Conservation (phyloP, 1,140 invertebrate genomes). For the Diabrotica undecimpunctata region DNA sequence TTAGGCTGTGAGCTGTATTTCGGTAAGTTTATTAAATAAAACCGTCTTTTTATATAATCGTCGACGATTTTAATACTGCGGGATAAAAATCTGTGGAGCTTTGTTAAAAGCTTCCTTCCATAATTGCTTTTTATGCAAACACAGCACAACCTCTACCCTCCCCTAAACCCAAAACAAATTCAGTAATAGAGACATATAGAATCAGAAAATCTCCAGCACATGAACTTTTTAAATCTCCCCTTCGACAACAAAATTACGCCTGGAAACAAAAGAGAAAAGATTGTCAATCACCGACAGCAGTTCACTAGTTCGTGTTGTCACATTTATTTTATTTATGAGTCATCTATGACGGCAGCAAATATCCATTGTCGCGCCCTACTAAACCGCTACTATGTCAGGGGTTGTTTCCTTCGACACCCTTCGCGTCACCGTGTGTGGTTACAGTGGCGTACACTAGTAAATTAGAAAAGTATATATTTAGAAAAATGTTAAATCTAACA, state of each 20-base stretch:
- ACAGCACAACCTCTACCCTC: too few relatives aligned
- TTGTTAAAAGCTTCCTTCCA: too few relatives aligned
- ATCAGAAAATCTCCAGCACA: not conserved
- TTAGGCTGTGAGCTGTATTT: too few relatives aligned
- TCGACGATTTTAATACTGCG: too few relatives aligned
- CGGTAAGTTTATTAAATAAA: too few relatives aligned
- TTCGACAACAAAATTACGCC: not conserved
- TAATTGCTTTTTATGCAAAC: too few relatives aligned
- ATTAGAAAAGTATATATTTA: too few relatives aligned
- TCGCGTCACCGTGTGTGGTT: not conserved
- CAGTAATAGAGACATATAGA: not conserved
- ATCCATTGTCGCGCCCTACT: constrained; percentile 8
- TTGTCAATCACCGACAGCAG: constrained; percentile 1
- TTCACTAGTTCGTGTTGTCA: constrained; percentile 6
- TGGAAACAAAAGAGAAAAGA: not conserved
- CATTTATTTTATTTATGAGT: constrained; percentile 10
- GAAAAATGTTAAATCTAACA: too few relatives aligned
- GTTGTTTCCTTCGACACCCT: not conserved
- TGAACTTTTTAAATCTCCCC: not conserved
- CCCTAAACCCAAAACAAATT: not conserved
- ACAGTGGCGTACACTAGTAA: not conserved
- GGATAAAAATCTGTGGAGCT: too few relatives aligned
- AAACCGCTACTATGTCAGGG: constrained; percentile 9
- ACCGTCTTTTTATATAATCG: too few relatives aligned
- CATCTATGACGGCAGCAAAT: constrained; percentile 5